These are phyloP conservation scores for Hozukius guyotensis DNA, from an alignment of 2,797 vertebrate genomes.

Conservation along the genomic window DNA sequence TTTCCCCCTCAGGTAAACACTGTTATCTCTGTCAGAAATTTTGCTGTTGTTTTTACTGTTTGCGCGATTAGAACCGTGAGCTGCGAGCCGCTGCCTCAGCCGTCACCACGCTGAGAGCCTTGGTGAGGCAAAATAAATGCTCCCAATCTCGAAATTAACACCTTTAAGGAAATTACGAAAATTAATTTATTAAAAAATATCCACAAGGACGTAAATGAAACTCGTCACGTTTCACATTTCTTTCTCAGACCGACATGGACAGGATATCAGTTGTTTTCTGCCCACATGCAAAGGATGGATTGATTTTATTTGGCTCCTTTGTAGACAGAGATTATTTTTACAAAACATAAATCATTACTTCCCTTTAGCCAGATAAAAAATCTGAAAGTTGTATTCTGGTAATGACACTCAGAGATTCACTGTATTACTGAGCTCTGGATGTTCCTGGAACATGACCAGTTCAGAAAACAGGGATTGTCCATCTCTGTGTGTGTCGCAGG, in stretches of 20 bases:
- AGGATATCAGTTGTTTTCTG: neutral
- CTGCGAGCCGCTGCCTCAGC: accelerated
- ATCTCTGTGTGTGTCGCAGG: neutral
- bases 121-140: too few species aligned
- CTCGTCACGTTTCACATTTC: neutral
- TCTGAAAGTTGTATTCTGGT: neutral
- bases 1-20: too few species aligned
- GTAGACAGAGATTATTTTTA: neutral
- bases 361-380: neutral
- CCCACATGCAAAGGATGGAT: neutral
- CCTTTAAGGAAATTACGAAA: too few species aligned
- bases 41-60: too few species aligned
- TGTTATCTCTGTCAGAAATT: too few species aligned
- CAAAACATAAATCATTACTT: neutral
- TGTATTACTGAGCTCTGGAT: neutral
- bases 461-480: neutral
- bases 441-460: neutral
- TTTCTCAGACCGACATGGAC: neutral
- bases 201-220: neutral
- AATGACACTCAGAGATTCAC: neutral
- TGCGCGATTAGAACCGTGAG: too few species aligned
- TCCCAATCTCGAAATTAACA: too few species aligned
- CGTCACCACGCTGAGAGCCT: too few species aligned
- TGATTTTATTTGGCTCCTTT: neutral
- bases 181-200: neutral